These are phyloP conservation scores for Cephus nigrinus DNA, from an alignment of 2,888 invertebrate species.

Conservation along the genomic window DNA sequence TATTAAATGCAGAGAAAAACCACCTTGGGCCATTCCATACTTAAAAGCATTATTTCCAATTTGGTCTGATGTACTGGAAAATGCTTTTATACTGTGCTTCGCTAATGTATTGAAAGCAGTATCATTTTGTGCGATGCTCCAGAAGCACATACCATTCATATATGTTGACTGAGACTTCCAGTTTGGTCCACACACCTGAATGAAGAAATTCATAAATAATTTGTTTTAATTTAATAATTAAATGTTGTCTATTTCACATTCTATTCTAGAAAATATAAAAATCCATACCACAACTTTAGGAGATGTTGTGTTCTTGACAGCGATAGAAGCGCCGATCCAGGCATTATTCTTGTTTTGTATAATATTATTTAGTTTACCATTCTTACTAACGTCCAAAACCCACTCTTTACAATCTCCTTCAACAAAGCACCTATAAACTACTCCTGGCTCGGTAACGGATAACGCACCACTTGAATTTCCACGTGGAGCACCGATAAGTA, in stretches of 20 bases:
- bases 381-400: constrained; percentile 38
- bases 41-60: constrained; percentile 29
- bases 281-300: constrained; percentile 52
- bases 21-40: constrained; percentile 44
- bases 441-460: constrained; percentile 50
- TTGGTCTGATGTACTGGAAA: background rate
- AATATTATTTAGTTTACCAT: constrained; percentile 7
- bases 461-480: constrained; percentile 37
- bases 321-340: constrained; percentile 64
- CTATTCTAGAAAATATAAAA: background rate
- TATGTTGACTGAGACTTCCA: constrained; percentile 14
- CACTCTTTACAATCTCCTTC: constrained; percentile 46
- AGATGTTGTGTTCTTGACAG: constrained; percentile 48
- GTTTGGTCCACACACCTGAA: constrained; percentile 63
- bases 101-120: constrained; percentile 27
- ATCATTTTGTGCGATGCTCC: constrained; percentile 15
- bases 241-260: background rate
- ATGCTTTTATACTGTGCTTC: constrained; percentile 17
- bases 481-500: constrained; percentile 60
- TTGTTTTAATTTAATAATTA: background rate
- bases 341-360: constrained; percentile 42
- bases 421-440: constrained; percentile 50
- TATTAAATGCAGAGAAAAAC: constrained; percentile 46
- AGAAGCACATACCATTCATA: constrained; percentile 57
- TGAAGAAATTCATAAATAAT: constrained; percentile 17